Base-by-base conservation (phyloP, 2,888 invertebrate species). In the Microctonus hyperodae region DNA sequence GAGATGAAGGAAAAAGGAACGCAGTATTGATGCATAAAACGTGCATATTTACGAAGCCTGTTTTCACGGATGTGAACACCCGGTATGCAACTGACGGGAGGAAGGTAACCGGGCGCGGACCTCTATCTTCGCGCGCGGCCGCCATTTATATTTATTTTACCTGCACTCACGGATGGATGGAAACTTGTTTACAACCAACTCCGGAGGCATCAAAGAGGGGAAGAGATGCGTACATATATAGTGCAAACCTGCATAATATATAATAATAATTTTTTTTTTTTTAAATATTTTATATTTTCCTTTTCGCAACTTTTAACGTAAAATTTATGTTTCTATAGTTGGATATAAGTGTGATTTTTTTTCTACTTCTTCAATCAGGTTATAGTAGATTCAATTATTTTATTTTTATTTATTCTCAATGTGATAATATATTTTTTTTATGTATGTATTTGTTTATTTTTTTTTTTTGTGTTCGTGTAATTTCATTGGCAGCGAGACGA, bases 1-100 rank as follows among this genome's bases (percentile, higher is more conserved):
- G 13, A 40, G 11, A 23, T 16, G 44, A 55, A 28, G 64, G 67
- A 35, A 63, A 67, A 62, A 67, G 61, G 60, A 53, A 58, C 70
- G 69, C 70, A 74, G 75, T 80, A 81, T 81, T 76, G 79, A 79
- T 78, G 80, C 78, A 80, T 81, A 80, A 79, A 81, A 80, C 77
- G 77, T 76, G 79, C 77, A 79, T 80, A 81, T 80, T 78, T 79
- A 77, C 79, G 80, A 75, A 79, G 81, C 80, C 81, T 81, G 80
- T 82, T 82, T 82, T 82, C 81, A 82, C 81, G 81, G 81, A 79
- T 80, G 80, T 81, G 81, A 81, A 79, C 81, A 80, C 77, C 79
- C 79, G 81, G 81, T 81, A 82, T 81, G 81, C 79, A 72, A 71
- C 68, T 61, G 68, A 65, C 71, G 72, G 74, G 75, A 79, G 76